A percentile compares a stretch with the other conserved stretches of the same genome.
Conservation (phyloP, 2,113 vertebrate genomes). For the Tamias sibiricus region DNA sequence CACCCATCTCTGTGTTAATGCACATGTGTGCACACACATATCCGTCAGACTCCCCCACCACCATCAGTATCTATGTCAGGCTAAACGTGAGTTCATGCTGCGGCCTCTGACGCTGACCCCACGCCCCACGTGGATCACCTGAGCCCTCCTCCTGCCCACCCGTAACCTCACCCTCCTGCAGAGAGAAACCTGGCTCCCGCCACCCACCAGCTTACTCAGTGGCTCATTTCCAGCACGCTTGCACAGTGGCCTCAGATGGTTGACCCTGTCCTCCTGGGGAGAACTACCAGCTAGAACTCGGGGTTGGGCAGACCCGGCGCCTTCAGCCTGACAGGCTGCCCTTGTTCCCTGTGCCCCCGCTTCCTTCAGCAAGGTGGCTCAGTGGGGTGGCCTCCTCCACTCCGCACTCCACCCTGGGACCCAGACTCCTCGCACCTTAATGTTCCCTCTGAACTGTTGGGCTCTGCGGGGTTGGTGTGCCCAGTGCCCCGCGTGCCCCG, state of each 20-base stretch:
- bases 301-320: too few relatives aligned
- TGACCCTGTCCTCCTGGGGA: not conserved
- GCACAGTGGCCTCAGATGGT: rapidly evolving
- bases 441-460: not conserved
- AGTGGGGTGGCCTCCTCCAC: too few relatives aligned
- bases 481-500: rapidly evolving
- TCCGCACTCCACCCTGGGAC: too few relatives aligned
- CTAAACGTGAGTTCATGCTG: not conserved
- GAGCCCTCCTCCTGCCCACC: not conserved
- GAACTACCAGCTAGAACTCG: rapidly evolving
- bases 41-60: too few relatives aligned
- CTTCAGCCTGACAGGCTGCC: too few relatives aligned
- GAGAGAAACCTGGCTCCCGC: not conserved
- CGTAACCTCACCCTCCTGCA: not conserved
- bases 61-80: too few relatives aligned
- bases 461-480: not conserved
- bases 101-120: rapidly evolving
- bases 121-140: rapidly evolving
- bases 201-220: not conserved
- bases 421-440: not conserved
- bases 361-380: not conserved
- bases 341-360: too few relatives aligned
- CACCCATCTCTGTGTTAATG: too few relatives aligned
- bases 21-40: not conserved
- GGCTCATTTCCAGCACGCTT: rapidly evolving